These are phyloP conservation scores for Aplysina aerophoba DNA, from an alignment of 37 sponge, comb jelly and placozoan genomes.

Conservation along the genomic window DNA sequence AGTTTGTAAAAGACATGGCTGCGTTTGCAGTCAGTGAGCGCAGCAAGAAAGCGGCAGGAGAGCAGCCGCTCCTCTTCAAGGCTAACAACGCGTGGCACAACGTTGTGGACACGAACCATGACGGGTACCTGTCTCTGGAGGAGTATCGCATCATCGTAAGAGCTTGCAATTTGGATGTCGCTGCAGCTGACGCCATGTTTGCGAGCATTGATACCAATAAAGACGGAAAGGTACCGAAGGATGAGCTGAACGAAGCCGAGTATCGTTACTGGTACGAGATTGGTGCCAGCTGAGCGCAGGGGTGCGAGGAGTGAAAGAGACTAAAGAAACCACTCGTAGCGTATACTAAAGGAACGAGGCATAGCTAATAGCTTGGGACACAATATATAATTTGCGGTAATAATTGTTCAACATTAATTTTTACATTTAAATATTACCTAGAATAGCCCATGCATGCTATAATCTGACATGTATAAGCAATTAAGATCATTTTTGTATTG, in stretches of 20 bases:
- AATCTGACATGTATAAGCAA: too few species aligned
- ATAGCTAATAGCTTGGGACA: too few species aligned
- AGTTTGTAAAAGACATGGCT: neutral
- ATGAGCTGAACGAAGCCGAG: neutral
- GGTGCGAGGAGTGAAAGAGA: neutral
- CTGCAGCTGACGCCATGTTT: neutral
- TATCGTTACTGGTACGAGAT: neutral
- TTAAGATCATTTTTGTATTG: too few species aligned
- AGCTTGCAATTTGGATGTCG: neutral
- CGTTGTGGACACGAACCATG: constrained; percentile 12
- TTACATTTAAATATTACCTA: too few species aligned
- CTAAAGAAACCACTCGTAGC: too few species aligned
- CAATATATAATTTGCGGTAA: too few species aligned
- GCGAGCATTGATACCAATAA: neutral
- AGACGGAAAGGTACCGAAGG: neutral
- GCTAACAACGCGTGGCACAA: neutral
- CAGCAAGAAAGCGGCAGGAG: neutral
- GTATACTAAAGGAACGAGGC: too few species aligned
- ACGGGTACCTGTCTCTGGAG: constrained; percentile 21
- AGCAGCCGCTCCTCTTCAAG: neutral
- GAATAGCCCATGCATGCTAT: too few species aligned
- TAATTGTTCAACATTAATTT: too few species aligned
- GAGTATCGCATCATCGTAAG: constrained; percentile 6
- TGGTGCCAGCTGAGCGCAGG: neutral
- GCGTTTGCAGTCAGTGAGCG: neutral